Base-by-base conservation (phyloP, 2,113 vertebrate genomes). In the Oriolus oriolus region DNA sequence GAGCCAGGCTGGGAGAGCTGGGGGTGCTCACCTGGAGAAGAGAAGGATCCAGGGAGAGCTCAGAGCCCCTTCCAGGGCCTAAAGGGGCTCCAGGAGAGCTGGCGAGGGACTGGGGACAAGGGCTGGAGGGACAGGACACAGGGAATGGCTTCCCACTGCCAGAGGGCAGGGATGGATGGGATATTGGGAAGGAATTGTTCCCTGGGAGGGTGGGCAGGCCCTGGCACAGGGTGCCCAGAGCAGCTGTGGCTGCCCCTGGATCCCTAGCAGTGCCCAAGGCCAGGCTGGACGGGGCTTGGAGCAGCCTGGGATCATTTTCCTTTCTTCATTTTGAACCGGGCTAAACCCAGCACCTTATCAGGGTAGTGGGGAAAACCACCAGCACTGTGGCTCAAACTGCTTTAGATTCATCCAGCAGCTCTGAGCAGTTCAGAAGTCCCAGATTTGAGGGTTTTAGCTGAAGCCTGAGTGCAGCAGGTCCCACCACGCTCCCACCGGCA, bases 241-340 rank as follows among this genome's bases (percentile, higher is more conserved):
- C n/a, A n/a, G n/a, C n/a, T n/a, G n/a, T n/a, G n/a, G n/a, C n/a
- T n/a, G n/a, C n/a, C n/a, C n/a, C n/a, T n/a, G n/a, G n/a, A n/a
- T n/a, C n/a, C n/a, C n/a, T n/a, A n/a, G n/a, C n/a, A 75, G 24
- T 75, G 60, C 0, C 61, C 76, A 49, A 35, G 57, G 57, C 17
- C 50, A 31, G 66, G 76, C 0, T 64, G 50, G 75, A 14, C 0
- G 0, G 65, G 57, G 17, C 17, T 56, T 11, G 57, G 59, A 81
- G 33, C 37, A 2, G 0, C 10, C 18, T 65, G 59, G 66, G 76
- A 50, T 50, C n/a, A 0, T 0, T 42, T 66, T 86, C 61, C 66
- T 37, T 80, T 49, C 53, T 68, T 53, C 26, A 20, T 16, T 79
- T 50, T 37, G 13, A 61, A 12, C 26, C 74, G 74, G n/a, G 49